These are phyloP conservation scores for Protophormia terraenovae DNA, from an alignment of 2,888 invertebrate species.

Conservation along the genomic window DNA sequence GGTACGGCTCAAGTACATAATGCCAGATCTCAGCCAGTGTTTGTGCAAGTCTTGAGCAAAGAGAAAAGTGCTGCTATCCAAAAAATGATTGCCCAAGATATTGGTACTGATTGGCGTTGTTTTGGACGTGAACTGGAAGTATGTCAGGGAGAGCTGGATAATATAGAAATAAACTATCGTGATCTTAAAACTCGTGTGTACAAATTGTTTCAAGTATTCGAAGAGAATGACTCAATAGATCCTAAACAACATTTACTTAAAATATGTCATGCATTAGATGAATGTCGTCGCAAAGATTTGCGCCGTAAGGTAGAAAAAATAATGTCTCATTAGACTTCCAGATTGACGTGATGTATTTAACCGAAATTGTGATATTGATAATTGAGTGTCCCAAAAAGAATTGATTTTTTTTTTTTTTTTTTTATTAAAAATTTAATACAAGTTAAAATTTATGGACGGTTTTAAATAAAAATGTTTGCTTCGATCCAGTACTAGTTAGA, in stretches of 20 bases:
- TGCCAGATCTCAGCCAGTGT: background rate
- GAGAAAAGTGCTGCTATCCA: slow-evolving; percentile 75
- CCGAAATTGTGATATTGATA: background rate
- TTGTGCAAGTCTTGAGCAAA: slow-evolving; percentile 68
- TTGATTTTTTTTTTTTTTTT: no score
- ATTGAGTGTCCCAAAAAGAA: no score
- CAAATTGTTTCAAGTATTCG: slow-evolving; percentile 75
- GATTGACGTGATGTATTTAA: background rate
- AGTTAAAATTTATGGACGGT: no score
- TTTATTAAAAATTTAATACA: no score
- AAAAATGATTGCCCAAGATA: slow-evolving; percentile 74
- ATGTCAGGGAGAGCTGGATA: slow-evolving; percentile 77
- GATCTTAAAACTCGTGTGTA: slow-evolving; percentile 75
- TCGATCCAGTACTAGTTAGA: no score
- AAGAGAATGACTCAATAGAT: slow-evolving; percentile 75
- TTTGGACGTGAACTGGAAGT: slow-evolving; percentile 77
- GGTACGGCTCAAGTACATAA: background rate
- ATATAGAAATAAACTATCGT: slow-evolving; percentile 73
- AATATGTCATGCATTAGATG: slow-evolving; percentile 74
- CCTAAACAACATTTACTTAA: slow-evolving; percentile 68
- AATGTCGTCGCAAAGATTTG: slow-evolving; percentile 74
- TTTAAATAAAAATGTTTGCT: no score
- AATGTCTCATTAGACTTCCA: slow-evolving; percentile 68
- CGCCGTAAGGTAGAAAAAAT: slow-evolving; percentile 73
- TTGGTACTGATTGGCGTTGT: slow-evolving; percentile 78